Evolutionary conservation across 2,113 vertebrate species (phyloP), one percentile per base, ranked within the genome.

Genomic region (Genyomyrus donnyi): DNA sequence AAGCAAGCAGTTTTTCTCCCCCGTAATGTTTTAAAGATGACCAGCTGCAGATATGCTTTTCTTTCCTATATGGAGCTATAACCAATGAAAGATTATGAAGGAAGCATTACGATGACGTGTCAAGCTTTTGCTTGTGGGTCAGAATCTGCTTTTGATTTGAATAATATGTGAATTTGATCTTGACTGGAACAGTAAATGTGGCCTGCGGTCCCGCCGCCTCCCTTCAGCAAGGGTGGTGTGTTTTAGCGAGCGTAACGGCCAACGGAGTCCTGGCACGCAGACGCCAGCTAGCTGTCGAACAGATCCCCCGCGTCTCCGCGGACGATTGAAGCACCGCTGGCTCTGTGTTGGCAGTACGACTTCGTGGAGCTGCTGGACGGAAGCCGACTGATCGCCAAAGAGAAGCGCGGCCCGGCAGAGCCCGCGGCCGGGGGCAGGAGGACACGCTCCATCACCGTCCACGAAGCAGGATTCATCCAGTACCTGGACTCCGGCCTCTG

Each of bases 361-460:
- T 99, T 99, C 91, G 98, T 99, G 90, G 98, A 99, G 92, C 96
- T 99, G 21, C 93, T 99, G 94, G 98, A 99, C 3, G 98, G 98
- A 93, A 99, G 98, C 93, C 95, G 98, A 62, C 93, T 99, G 70
- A 99, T 99, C n/a, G 97, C 98, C 0, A 96, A 97, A 93, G 98
- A 99, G 93, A 97, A 98, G 90, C 95, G 96, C 53, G 95, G 96
- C 90, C 93, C 95, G 90, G 94, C 95, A 0, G 97, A 98, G 49
- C 91, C 94, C 0, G 98, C 98, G 77, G 90, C 96, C 1, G 39
- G 95, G 0, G 93, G 94, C 11, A 94, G 97, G 13, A 94, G 96
- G 92, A 96, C 97, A 0, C 95, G 97, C 50, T 97, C 96, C 1
- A 93, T 99, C 93, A 96, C 95, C 19, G 94, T 99, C 53, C 98